Conservation (phyloP, 2,888 invertebrate genomes). For the Eupelmus urozonus region DNA sequence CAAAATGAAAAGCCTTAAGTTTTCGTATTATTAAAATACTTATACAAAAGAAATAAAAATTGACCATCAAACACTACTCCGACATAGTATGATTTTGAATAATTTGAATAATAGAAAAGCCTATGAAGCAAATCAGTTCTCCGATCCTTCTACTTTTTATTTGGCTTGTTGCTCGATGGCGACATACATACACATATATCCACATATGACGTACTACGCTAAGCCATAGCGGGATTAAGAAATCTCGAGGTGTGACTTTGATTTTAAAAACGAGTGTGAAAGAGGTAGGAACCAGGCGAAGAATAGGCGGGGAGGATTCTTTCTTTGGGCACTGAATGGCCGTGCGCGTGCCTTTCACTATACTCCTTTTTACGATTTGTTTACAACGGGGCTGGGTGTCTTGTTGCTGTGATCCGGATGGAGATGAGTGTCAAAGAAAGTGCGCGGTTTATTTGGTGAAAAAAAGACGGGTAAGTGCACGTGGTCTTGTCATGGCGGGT, state of each 20-base stretch:
- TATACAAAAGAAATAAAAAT: not conserved
- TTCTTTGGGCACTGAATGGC: too few species aligned
- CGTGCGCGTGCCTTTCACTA: too few species aligned
- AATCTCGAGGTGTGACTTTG: too few species aligned
- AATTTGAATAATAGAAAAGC: conserved; percentile 51
- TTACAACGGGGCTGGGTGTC: conserved; percentile 71
- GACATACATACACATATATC: not conserved
- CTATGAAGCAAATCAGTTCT: conserved; percentile 41
- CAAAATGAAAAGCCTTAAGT: too few species aligned
- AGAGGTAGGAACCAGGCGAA: not conserved
- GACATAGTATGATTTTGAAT: conserved; percentile 44
- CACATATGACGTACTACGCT: conserved; percentile 14
- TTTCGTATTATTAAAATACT: not conserved
- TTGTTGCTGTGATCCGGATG: too few species aligned
- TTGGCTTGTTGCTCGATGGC: not conserved
- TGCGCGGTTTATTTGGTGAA: too few species aligned
- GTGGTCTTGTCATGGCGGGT: too few species aligned
- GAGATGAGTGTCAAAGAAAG: too few species aligned
- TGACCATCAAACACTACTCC: too few species aligned
- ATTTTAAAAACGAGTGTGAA: too few species aligned
- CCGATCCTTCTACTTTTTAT: not conserved
- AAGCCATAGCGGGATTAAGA: too few species aligned
- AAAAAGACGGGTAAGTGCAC: too few species aligned
- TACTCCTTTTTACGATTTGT: conserved; percentile 76
- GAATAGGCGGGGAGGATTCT: conserved; percentile 52